A percentile compares a stretch with the other conserved stretches of the same genome.
phyloP scores from a whole-genome alignment of 2,797 vertebrate species.

The Chaunax sp. region DNA sequence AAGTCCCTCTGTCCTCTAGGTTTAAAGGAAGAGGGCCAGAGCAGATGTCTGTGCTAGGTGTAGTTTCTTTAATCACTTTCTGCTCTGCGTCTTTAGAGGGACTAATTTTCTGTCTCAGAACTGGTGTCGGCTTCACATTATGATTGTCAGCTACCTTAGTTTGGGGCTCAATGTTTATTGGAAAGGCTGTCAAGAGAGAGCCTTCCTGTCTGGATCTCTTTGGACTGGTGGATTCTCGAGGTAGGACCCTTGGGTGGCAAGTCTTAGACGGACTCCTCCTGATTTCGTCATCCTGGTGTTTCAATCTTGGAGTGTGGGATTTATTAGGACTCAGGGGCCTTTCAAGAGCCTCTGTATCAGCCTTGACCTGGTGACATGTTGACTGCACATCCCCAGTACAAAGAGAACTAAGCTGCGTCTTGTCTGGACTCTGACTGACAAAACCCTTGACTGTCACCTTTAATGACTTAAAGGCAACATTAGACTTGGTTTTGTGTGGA shows the following conservation, averaged over 20 bases:
- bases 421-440: constrained; percentile 63
- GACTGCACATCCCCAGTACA: constrained; percentile 68
- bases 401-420: constrained; percentile 74
- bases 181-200: constrained; percentile 75
- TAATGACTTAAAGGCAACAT: constrained; percentile 75
- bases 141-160: constrained; percentile 55
- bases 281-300: constrained; percentile 60
- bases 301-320: constrained; percentile 42
- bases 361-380: constrained; percentile 35
- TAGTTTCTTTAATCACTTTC: constrained; percentile 21
- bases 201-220: constrained; percentile 53
- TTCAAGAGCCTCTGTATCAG: constrained; percentile 15
- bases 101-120: constrained; percentile 55
- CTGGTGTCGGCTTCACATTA: constrained; percentile 51
- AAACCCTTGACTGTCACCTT: constrained; percentile 74
- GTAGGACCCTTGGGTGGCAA: constrained; percentile 70
- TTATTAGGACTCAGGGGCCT: constrained; percentile 35
- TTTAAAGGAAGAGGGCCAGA: constrained; percentile 24
- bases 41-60: constrained; percentile 22
- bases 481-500: constrained; percentile 52
- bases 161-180: constrained; percentile 54
- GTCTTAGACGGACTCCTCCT: constrained; percentile 69
- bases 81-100: constrained; percentile 55
- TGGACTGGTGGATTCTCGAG: constrained; percentile 63
- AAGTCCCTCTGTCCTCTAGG: constrained; percentile 2